These are phyloP conservation scores for Vesta saturnalis DNA, from an alignment of 2,888 invertebrate species.

Conservation along the genomic window DNA sequence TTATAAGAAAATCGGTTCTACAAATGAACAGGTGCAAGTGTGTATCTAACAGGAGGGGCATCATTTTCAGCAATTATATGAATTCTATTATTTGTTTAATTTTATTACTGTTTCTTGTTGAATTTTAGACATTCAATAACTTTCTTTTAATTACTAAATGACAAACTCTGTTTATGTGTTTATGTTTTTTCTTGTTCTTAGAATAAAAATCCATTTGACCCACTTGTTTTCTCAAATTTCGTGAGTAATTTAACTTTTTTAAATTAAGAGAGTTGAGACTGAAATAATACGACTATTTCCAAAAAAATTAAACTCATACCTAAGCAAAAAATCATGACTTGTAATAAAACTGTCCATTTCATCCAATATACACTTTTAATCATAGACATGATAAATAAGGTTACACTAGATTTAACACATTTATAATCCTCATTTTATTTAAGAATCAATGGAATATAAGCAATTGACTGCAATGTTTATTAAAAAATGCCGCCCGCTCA, in stretches of 20 bases:
- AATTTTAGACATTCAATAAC: too few relatives aligned
- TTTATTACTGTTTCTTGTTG: too few relatives aligned
- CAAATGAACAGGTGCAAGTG: too few relatives aligned
- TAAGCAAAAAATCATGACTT: background rate
- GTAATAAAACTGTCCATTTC: constrained; percentile 13
- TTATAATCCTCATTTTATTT: constrained; percentile 13
- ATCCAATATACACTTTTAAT: constrained; percentile 22
- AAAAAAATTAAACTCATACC: background rate
- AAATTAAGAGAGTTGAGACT: constrained; percentile 12
- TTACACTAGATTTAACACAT: constrained; percentile 19
- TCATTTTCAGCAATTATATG: too few relatives aligned
- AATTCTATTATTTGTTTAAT: too few relatives aligned
- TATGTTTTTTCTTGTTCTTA: too few relatives aligned
- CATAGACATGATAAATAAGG: constrained; percentile 10
- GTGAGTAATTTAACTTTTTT: constrained; percentile 23
- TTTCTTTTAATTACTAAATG: background rate
- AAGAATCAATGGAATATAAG: background rate
- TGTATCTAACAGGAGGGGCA: too few relatives aligned
- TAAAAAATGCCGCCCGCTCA: too few relatives aligned
- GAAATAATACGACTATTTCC: background rate
- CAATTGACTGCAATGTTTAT: background rate
- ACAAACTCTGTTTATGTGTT: too few relatives aligned
- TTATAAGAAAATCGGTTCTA: too few relatives aligned
- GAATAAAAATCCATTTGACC: constrained; percentile 19
- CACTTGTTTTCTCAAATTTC: constrained; percentile 24